phyloP scores from a whole-genome alignment of 2,888 invertebrate species.

The Malachius bipustulatus region DNA sequence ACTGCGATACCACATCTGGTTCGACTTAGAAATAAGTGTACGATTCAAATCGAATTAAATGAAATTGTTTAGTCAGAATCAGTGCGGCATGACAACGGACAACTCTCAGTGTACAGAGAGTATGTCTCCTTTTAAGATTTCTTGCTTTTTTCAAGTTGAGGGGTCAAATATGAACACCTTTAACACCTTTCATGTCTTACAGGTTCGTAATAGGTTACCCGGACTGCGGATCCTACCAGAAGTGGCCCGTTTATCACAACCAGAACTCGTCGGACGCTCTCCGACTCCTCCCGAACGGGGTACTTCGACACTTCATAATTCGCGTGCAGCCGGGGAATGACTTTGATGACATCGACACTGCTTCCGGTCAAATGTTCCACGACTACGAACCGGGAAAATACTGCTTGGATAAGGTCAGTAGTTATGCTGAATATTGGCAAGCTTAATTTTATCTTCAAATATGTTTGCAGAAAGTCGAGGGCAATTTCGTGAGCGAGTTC shows the following conservation, averaged over 20 bases:
- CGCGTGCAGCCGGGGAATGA: conserved; percentile 37
- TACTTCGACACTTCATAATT: conserved; percentile 60
- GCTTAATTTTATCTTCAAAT: conserved; percentile 11
- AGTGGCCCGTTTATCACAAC: conserved; percentile 55
- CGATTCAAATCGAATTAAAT: too few relatives aligned
- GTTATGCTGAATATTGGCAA: conserved; percentile 1
- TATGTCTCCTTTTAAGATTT: conserved; percentile 6
- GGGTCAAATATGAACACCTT: conserved; percentile 8
- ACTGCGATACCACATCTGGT: too few relatives aligned
- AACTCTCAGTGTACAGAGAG: too few relatives aligned
- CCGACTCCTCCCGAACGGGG: conserved; percentile 55
- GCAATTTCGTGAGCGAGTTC: conserved; percentile 49
- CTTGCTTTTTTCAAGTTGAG: conserved; percentile 7
- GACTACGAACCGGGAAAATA: conserved; percentile 67
- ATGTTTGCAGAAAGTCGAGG: conserved; percentile 43
- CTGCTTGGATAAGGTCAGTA: conserved; percentile 63
- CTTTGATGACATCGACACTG: conserved; percentile 33
- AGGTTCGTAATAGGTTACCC: conserved; percentile 53
- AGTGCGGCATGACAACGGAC: too few relatives aligned
- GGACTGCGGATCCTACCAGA: conserved; percentile 57
- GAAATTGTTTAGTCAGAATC: too few relatives aligned
- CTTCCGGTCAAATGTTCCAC: conserved; percentile 46
- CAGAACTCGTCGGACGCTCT: conserved; percentile 48
- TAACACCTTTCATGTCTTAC: conserved; percentile 19
- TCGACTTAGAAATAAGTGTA: too few relatives aligned